These are phyloP conservation scores for Eupithecia inturbata DNA, from an alignment of 2,888 invertebrate species.

Conservation along the genomic window DNA sequence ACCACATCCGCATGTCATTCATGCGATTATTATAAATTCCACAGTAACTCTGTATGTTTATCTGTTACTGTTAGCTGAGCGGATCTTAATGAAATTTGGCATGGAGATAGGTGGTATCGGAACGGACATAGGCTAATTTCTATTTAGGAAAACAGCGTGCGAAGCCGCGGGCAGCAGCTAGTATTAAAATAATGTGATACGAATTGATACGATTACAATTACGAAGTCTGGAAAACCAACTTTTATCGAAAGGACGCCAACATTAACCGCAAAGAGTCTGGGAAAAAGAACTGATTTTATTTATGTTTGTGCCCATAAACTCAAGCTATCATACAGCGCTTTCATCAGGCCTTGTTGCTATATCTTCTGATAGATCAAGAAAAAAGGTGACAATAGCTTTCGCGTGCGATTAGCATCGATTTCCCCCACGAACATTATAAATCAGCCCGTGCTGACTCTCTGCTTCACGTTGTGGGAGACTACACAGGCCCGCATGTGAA, in stretches of 20 bases:
- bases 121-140: too few relatives aligned
- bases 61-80: too few relatives aligned
- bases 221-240: not conserved
- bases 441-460: not conserved
- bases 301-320: too few relatives aligned
- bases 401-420: not conserved
- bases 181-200: not conserved
- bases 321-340: not conserved
- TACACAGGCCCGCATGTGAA: constrained; percentile 44
- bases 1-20: not conserved
- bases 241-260: not conserved
- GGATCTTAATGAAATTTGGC: too few relatives aligned
- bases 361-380: not conserved
- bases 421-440: not conserved
- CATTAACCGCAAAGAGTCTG: not conserved
- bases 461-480: constrained; percentile 39
- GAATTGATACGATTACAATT: not conserved
- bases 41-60: too few relatives aligned
- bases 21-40: too few relatives aligned
- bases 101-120: too few relatives aligned
- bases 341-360: not conserved
- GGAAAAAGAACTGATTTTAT: not conserved
- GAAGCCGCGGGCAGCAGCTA: too few relatives aligned
- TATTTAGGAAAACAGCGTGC: too few relatives aligned
- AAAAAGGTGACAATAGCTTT: not conserved